A percentile compares a stretch with the other conserved stretches of the same genome.
phyloP scores from a whole-genome alignment of 1,140 invertebrate genomes.

The Drosophila asahinai region DNA sequence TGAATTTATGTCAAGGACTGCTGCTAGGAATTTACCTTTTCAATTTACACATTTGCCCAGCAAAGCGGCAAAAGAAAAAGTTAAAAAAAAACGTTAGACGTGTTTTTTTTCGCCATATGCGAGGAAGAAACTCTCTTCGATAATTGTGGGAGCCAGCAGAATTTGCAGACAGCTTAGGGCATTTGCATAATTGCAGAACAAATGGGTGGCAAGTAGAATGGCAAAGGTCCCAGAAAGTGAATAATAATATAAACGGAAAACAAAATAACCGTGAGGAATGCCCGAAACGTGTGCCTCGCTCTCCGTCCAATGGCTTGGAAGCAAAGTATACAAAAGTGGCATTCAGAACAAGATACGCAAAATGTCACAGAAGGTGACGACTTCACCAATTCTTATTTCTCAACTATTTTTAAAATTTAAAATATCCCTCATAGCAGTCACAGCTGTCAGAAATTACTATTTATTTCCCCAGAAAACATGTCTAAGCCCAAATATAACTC shows the following conservation, averaged over 20 bases:
- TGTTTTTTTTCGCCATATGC: slow-evolving; percentile 12
- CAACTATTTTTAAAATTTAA: too few species aligned
- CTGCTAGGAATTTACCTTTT: slow-evolving; percentile 9
- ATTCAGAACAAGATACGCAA: neutral
- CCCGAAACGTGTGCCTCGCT: slow-evolving; percentile 23
- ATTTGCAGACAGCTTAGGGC: slow-evolving; percentile 23
- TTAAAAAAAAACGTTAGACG: neutral
- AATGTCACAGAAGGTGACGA: neutral
- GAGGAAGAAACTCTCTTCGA: neutral
- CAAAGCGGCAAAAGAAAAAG: neutral
- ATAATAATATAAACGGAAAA: slow-evolving; percentile 46
- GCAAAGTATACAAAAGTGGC: neutral
- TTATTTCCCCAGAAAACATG: neutral
- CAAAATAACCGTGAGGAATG: slow-evolving; percentile 39
- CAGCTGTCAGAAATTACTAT: too few species aligned
- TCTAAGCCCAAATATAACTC: neutral
- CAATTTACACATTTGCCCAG: slow-evolving; percentile 21
- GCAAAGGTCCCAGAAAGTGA: slow-evolving; percentile 9
- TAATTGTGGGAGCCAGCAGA: slow-evolving; percentile 18
- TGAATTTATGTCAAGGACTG: slow-evolving; percentile 27
- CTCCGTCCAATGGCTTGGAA: slow-evolving; percentile 32
- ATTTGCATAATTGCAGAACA: slow-evolving; percentile 40
- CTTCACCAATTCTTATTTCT: neutral
- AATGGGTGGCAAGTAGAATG: slow-evolving; percentile 1
- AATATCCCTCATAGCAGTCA: neutral